A percentile compares a stretch with the other conserved stretches of the same genome.
These are phyloP conservation scores for Trissolcus brochymenae DNA, from an alignment of 2,888 invertebrate species.

Conservation along the genomic window DNA sequence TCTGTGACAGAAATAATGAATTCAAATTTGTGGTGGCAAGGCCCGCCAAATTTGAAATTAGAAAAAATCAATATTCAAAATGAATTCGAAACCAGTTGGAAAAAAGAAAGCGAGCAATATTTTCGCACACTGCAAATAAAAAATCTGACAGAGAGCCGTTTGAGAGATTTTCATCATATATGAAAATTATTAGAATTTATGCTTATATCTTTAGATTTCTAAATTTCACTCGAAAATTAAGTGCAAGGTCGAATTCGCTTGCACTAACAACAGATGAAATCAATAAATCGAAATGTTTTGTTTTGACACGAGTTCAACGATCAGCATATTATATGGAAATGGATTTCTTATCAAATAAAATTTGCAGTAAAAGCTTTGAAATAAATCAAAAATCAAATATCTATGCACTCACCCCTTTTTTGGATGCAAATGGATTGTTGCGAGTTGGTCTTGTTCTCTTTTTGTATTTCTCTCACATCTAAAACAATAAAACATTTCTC, in stretches of 20 bases:
- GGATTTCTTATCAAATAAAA: not conserved
- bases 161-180: not conserved
- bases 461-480: no score
- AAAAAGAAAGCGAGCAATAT: no score
- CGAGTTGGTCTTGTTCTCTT: no score
- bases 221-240: not conserved
- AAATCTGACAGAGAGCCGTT: not conserved
- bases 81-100: no score
- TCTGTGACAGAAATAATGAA: not conserved
- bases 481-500: no score
- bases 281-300: not conserved
- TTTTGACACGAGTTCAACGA: not conserved
- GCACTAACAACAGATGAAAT: not conserved
- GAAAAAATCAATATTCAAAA: not conserved
- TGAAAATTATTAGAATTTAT: not conserved
- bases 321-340: not conserved
- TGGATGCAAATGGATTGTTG: not conserved
- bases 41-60: no score
- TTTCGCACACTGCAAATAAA: not conserved
- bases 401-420: not conserved
- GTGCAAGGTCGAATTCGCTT: no score
- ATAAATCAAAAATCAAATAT: not conserved
- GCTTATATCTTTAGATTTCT: constrained; percentile 3
- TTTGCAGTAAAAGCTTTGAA: not conserved
- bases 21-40: constrained; percentile 4